phyloP scores from a whole-genome alignment of 1,140 invertebrate species.

The Leptopilina boulardi region DNA sequence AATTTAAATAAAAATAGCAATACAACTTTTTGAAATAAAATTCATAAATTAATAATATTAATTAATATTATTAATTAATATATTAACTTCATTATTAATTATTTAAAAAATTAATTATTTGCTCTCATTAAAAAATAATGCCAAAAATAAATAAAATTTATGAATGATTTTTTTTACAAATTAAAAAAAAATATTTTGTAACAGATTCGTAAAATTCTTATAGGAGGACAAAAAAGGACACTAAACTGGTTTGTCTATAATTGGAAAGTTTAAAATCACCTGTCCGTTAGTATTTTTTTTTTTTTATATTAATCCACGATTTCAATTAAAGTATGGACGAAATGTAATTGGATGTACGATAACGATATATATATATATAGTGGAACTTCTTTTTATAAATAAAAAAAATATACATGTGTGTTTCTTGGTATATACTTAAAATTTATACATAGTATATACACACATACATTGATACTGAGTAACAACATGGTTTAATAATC shows the following conservation, averaged over 20 bases:
- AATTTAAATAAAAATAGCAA: too few relatives aligned
- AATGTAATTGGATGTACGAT: neutral
- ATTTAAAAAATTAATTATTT: too few relatives aligned
- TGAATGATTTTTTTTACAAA: too few relatives aligned
- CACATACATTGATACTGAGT: constrained; percentile 15
- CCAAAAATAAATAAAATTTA: too few relatives aligned
- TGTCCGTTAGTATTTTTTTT: neutral
- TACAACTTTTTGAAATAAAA: too few relatives aligned
- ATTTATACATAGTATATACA: constrained; percentile 35
- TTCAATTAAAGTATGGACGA: neutral
- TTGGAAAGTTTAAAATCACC: neutral
- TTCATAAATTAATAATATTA: too few relatives aligned
- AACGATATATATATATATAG: neutral
- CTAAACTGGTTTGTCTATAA: neutral
- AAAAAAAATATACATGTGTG: neutral
- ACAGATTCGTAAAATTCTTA: too few relatives aligned
- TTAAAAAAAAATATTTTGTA: too few relatives aligned
- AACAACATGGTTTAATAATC: constrained; percentile 40
- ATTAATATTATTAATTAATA: too few relatives aligned
- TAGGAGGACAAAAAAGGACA: too few relatives aligned
- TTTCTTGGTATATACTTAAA: constrained; percentile 10
- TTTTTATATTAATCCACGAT: neutral
- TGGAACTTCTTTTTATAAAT: neutral
- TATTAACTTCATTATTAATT: too few relatives aligned
- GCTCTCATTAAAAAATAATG: too few relatives aligned